Conservation (phyloP, 2,888 invertebrate species). For the Andrena flavipes region DNA sequence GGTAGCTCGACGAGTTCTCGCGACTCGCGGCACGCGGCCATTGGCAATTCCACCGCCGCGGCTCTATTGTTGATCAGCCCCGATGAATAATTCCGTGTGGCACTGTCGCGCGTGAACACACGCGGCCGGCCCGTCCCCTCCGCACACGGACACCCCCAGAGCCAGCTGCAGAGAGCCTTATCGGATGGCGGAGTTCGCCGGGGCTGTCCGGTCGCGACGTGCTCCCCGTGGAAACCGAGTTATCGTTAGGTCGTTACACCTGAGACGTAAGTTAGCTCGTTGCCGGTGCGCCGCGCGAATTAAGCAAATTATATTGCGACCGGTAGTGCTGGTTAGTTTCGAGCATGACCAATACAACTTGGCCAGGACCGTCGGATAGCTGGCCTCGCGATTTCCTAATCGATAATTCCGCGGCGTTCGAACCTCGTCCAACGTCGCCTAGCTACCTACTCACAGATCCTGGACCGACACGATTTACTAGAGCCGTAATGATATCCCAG, state of each 20-base stretch:
- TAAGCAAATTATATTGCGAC: slow-evolving; percentile 69
- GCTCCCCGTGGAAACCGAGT: slow-evolving; percentile 66
- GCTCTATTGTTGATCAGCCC: slow-evolving; percentile 62
- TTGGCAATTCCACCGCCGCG: slow-evolving; percentile 39
- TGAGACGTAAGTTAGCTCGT: slow-evolving; percentile 72
- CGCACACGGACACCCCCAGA: slow-evolving; percentile 10
- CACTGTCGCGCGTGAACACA: slow-evolving; percentile 45
- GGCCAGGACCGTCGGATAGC: not conserved
- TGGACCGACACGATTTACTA: not conserved
- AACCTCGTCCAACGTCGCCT: not conserved
- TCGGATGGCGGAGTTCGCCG: slow-evolving; percentile 62
- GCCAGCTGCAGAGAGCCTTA: slow-evolving; percentile 52
- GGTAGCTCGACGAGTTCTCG: slow-evolving; percentile 14
- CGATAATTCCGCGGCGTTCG: slow-evolving; percentile 34
- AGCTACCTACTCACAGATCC: not conserved
- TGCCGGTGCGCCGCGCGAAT: slow-evolving; percentile 62
- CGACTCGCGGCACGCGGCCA: not conserved
- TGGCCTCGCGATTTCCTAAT: slow-evolving; percentile 40
- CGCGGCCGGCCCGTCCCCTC: not conserved
- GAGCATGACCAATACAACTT: slow-evolving; percentile 32
- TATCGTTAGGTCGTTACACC: slow-evolving; percentile 72
- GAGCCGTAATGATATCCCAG: not conserved
- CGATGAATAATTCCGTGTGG: slow-evolving; percentile 66
- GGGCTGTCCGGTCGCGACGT: slow-evolving; percentile 66
- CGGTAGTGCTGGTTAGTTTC: slow-evolving; percentile 42